Conservation (phyloP, 2,888 invertebrate genomes). For the Gandaritis pyraliata region DNA sequence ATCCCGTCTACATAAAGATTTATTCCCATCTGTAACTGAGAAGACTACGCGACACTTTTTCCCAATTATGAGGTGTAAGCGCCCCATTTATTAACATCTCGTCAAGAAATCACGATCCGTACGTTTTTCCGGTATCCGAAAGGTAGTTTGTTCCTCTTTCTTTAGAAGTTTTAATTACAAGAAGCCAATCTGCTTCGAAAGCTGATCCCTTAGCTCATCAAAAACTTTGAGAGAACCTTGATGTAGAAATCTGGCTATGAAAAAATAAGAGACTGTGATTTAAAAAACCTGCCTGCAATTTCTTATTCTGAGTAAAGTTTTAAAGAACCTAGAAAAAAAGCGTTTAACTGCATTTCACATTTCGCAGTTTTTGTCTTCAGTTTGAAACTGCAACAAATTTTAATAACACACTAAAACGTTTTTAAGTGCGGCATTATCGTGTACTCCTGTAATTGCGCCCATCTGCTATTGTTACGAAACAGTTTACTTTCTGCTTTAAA, state of each 20-base stretch:
- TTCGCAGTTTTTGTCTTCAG: slow-evolving; percentile 34
- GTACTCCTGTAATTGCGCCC: slow-evolving; percentile 61
- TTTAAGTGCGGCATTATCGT: slow-evolving; percentile 63
- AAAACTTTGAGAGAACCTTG: slow-evolving; percentile 3
- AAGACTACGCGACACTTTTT: slow-evolving; percentile 81
- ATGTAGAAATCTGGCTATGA: slow-evolving; percentile 1
- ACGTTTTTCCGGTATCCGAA: slow-evolving; percentile 40
- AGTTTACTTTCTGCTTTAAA: slow-evolving; percentile 28
- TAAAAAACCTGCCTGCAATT: no score
- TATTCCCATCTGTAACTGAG: slow-evolving; percentile 83
- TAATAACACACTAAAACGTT: slow-evolving; percentile 66
- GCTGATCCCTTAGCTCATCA: slow-evolving; percentile 18
- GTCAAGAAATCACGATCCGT: slow-evolving; percentile 72
- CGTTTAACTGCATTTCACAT: slow-evolving; percentile 23
- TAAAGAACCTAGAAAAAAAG: slow-evolving; percentile 6
- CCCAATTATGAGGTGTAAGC: slow-evolving; percentile 82
- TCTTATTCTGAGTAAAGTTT: neutral
- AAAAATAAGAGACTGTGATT: neutral
- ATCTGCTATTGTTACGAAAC: slow-evolving; percentile 59
- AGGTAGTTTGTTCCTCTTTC: slow-evolving; percentile 37
- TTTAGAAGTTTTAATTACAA: slow-evolving; percentile 54
- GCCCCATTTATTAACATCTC: slow-evolving; percentile 81
- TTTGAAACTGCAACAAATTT: slow-evolving; percentile 50
- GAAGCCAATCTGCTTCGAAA: slow-evolving; percentile 40
- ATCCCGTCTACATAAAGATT: slow-evolving; percentile 82